phyloP scores from a whole-genome alignment of 2,888 invertebrate species.

The Thelaira solivaga region DNA sequence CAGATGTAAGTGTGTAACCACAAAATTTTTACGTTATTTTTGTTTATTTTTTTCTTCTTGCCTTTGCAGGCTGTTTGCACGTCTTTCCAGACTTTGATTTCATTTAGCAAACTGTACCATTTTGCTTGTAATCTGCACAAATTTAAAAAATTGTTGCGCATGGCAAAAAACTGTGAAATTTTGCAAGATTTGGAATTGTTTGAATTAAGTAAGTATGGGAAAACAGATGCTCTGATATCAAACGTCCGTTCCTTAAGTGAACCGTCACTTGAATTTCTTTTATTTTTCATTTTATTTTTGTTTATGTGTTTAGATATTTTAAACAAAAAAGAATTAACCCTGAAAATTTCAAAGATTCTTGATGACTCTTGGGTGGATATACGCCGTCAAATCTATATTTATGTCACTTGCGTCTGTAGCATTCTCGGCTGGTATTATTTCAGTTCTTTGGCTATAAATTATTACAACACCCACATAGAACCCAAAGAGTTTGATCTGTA shows the following conservation, averaged over 20 bases:
- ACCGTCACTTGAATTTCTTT: too few relatives aligned
- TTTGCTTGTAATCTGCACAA: constrained; percentile 26
- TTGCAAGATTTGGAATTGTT: constrained; percentile 50
- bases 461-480: constrained; percentile 23
- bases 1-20: constrained; percentile 32
- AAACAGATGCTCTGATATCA: too few relatives aligned
- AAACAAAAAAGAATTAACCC: constrained; percentile 23
- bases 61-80: constrained; percentile 41
- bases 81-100: constrained; percentile 41
- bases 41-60: background rate
- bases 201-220: constrained; percentile 45
- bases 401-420: background rate
- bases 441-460: constrained; percentile 17
- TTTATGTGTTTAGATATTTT: constrained; percentile 11
- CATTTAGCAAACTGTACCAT: constrained; percentile 39
- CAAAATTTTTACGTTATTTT: background rate
- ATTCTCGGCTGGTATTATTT: constrained; percentile 22
- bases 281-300: background rate
- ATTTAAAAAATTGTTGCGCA: constrained; percentile 27
- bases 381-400: constrained; percentile 33
- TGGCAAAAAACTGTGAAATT: constrained; percentile 30
- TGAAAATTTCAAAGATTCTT: constrained; percentile 36
- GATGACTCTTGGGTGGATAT: constrained; percentile 44
- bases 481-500: constrained; percentile 26
- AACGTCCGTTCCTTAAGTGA: too few relatives aligned